Evolutionary conservation across 2,888 invertebrate species (phyloP).

Genomic region (Temnothorax ravouxi): DNA sequence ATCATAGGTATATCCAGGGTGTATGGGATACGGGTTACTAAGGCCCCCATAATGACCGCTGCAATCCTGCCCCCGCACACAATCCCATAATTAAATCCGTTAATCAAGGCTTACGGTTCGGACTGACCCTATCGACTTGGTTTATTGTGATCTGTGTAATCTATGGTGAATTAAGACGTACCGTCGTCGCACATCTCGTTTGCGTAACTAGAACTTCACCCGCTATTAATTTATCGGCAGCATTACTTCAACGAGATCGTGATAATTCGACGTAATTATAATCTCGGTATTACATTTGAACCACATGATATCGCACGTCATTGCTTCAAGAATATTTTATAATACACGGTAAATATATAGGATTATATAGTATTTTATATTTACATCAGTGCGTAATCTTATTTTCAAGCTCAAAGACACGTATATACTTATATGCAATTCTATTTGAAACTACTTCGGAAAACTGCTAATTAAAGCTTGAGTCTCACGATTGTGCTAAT

Average conservation of each 20-base stretch:
- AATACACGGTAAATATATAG: neutral
- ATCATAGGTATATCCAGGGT: conserved; percentile 63
- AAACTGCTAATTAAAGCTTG: conserved; percentile 34
- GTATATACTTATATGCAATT: neutral
- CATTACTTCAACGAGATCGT: conserved; percentile 66
- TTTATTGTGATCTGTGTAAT: conserved; percentile 86
- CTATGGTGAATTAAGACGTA: conserved; percentile 85
- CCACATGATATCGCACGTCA: neutral
- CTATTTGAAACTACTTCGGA: neutral
- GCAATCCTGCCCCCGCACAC: conserved; percentile 81
- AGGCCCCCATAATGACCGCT: conserved; percentile 83
- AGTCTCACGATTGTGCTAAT: conserved; percentile 30
- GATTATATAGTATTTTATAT: neutral
- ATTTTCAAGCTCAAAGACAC: neutral
- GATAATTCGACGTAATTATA: conserved; percentile 33
- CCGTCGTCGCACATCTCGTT: conserved; percentile 77
- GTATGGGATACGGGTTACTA: conserved; percentile 81
- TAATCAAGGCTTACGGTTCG: conserved; percentile 86
- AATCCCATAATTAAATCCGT: conserved; percentile 86
- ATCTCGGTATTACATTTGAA: conserved; percentile 17
- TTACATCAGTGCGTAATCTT: neutral
- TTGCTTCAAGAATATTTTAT: neutral
- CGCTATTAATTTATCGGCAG: conserved; percentile 67
- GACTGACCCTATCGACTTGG: conserved; percentile 86
- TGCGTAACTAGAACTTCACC: conserved; percentile 67